Evolutionary conservation across 2,113 vertebrate genomes (phyloP), one percentile per base, ranked within the genome.

Genomic region (Oryzias curvinotus): DNA sequence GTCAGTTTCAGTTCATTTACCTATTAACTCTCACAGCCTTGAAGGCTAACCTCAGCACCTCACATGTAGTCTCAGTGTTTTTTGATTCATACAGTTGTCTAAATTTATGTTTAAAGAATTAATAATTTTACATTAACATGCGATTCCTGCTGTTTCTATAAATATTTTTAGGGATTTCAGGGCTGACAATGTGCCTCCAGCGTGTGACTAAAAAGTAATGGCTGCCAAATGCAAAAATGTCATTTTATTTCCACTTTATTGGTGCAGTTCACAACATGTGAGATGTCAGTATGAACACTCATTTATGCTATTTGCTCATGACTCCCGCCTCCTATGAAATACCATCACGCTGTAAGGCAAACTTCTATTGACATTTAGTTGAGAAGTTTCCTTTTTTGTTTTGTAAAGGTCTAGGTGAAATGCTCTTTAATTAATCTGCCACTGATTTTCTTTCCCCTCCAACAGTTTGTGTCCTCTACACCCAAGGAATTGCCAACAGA

Each of bases 401-500:
- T 59, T 71, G 52, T 61, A 25, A 65, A 18, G 46, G 73, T 73
- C 68, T 14, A 14, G 41, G 62, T 63, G 51, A 26, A 46, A 46
- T 58, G 43, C 65, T 79, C 59, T 72, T 71, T 50, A 51, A 46
- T 69, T 67, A 52, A 2, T 69, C 66, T 77, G 47, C 70, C 64
- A 48, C 36, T 47, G 23, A 3, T 71, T 23, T 54, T 18, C 79
- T 50, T 68, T 21, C 30, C 49, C 23, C 56, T 1, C 68, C 79
- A 52, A 70, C 83, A 92, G 91, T 92, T 71, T 92, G 91, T 62
- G 94, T 98, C 84, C 93, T 98, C 74, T 98, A 98, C 88, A 93
- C 92, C 45, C 96, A 98, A 94, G 95, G 92, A 72, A 91, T 97
- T 81, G 94, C 93, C 80, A 97, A 93, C 90, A 95, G 95, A 82